Percentiles rank a stretch among this genome's conserved stretches.
Evolutionary conservation across 2,888 invertebrate genomes (phyloP).

Genomic region (Eurytoma adleriae): DNA sequence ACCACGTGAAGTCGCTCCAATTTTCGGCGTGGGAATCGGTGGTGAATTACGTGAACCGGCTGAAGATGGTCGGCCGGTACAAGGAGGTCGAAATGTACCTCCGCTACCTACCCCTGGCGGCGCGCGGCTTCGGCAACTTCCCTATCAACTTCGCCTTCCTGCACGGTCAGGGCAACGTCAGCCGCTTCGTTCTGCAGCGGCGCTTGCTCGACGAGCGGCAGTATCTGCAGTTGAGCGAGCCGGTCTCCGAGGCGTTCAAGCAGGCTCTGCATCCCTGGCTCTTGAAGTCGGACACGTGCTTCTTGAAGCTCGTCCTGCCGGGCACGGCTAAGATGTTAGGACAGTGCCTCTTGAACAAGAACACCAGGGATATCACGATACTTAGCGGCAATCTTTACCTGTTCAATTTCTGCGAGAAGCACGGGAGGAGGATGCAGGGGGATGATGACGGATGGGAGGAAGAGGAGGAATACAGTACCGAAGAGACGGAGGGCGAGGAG

Average conservation of each 20-base stretch:
- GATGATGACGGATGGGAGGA: too few relatives aligned
- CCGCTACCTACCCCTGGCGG: not conserved
- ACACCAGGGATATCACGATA: not conserved
- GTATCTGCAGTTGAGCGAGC: not conserved
- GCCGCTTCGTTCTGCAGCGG: too few relatives aligned
- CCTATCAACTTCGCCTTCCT: not conserved
- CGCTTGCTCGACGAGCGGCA: not conserved
- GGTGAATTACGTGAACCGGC: not conserved
- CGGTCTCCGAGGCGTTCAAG: too few relatives aligned
- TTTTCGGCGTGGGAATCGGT: not conserved
- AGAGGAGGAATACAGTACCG: too few relatives aligned
- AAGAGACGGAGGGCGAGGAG: too few relatives aligned
- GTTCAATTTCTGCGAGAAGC: not conserved
- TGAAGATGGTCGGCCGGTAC: not conserved
- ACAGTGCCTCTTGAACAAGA: not conserved
- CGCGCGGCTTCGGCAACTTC: not conserved
- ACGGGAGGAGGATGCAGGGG: not conserved
- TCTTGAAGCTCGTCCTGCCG: not conserved
- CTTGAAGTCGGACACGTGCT: not conserved
- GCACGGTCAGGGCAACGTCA: not conserved
- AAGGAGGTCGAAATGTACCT: not conserved
- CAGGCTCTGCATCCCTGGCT: too few relatives aligned
- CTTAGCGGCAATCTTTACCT: not conserved
- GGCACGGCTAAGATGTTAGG: not conserved
- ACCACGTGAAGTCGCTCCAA: not conserved